phyloP scores from a whole-genome alignment of 2,797 vertebrate genomes.

The Chiroxiphia lanceolata region DNA sequence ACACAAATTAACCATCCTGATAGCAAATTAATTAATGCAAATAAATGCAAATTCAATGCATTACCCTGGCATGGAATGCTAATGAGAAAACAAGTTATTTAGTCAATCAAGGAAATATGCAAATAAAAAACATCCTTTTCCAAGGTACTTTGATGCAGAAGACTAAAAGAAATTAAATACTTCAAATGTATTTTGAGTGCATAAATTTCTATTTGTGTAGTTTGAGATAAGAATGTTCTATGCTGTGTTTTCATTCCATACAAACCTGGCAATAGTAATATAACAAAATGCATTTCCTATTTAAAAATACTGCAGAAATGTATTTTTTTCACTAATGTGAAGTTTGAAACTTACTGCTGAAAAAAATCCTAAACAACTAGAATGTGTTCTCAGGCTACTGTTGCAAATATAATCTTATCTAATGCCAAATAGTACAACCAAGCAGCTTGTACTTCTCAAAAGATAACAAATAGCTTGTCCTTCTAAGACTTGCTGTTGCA shows the following conservation, averaged over 20 bases:
- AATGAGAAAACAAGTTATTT: constrained; percentile 58
- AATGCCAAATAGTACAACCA: not conserved
- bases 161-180: constrained; percentile 18
- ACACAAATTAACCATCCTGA: constrained; percentile 37
- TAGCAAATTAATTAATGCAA: constrained; percentile 63
- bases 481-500: not conserved
- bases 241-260: not conserved
- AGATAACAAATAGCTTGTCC: not conserved
- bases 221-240: not conserved
- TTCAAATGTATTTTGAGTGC: not conserved
- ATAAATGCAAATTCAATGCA: constrained; percentile 60
- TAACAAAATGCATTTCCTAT: not conserved
- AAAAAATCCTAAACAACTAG: not conserved
- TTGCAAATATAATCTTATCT: not conserved
- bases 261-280: not conserved
- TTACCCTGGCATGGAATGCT: constrained; percentile 30
- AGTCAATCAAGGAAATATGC: constrained; percentile 66
- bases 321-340: not conserved
- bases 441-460: not conserved
- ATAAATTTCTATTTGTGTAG: not conserved
- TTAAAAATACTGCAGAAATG: not conserved
- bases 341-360: not conserved
- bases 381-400: not conserved
- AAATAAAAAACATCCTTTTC: constrained; percentile 60
- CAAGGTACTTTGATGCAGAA: constrained; percentile 23